A percentile compares a stretch with the other conserved stretches of the same genome.
Evolutionary conservation across 2,797 vertebrate species (phyloP).

Genomic region (Enteromius paludinosus): DNA sequence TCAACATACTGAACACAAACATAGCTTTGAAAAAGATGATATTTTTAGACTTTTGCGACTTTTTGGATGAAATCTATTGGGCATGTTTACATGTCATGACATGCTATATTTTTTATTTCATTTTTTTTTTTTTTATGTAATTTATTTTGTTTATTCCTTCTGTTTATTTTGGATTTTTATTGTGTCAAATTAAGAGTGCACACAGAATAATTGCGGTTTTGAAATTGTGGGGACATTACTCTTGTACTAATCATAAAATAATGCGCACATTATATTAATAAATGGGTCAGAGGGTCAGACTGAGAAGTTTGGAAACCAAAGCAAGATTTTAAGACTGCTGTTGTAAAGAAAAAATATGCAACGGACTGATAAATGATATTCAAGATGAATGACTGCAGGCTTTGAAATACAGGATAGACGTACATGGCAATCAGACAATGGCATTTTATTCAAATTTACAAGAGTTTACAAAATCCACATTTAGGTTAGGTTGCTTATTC

Average conservation of each 20-base stretch:
- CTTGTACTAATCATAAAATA: background rate
- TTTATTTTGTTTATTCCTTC: background rate
- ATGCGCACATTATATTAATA: background rate
- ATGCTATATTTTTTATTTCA: background rate
- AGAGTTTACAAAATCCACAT: constrained; percentile 41
- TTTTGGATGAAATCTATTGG: background rate
- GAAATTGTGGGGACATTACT: background rate
- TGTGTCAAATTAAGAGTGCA: background rate
- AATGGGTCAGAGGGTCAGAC: background rate
- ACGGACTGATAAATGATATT: background rate
- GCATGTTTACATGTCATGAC: background rate
- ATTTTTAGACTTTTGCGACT: no score
- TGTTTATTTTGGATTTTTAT: background rate
- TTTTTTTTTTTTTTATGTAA: no score
- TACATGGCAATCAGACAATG: constrained; percentile 9
- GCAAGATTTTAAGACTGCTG: background rate
- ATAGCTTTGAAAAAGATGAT: background rate
- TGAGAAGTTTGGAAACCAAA: background rate
- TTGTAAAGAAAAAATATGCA: background rate
- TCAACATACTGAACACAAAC: background rate
- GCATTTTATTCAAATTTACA: constrained; percentile 47
- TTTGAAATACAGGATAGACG: constrained; percentile 9
- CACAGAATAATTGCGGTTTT: background rate
- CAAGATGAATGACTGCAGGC: background rate
- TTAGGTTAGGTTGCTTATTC: constrained; percentile 53